Conservation (phyloP, 1,140 invertebrate species). For the Akabosia matsudoensis region DNA sequence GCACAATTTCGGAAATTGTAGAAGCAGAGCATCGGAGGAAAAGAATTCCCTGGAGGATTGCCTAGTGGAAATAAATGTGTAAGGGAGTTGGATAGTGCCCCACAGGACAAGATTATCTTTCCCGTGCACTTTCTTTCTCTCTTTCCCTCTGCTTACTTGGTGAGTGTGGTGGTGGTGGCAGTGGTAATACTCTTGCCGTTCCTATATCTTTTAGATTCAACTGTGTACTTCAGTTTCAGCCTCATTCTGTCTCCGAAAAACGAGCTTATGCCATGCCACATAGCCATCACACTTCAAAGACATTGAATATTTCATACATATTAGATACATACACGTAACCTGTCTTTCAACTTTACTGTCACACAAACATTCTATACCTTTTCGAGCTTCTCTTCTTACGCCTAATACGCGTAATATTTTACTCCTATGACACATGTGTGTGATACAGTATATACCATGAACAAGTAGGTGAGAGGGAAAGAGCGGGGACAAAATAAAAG, state of each 20-base stretch:
- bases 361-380: neutral
- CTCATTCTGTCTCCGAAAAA: constrained; percentile 12
- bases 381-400: neutral
- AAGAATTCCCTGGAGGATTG: constrained; percentile 35
- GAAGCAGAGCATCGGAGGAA: constrained; percentile 9
- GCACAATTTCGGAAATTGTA: neutral
- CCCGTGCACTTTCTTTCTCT: constrained; percentile 41
- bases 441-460: neutral
- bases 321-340: constrained; percentile 31
- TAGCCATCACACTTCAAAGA: constrained; percentile 37
- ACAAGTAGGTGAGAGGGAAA: neutral
- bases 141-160: constrained; percentile 29
- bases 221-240: neutral
- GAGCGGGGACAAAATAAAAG: neutral
- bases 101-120: constrained; percentile 45
- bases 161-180: too few species aligned
- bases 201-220: neutral
- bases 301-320: constrained; percentile 45
- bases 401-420: neutral
- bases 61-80: constrained; percentile 46
- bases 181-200: neutral
- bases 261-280: constrained; percentile 29
- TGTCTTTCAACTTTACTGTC: constrained; percentile 31
- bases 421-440: neutral
- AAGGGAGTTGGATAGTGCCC: constrained; percentile 43